These are phyloP conservation scores for Acridotheres tristis DNA, from an alignment of 2,797 vertebrate genomes.

Conservation along the genomic window DNA sequence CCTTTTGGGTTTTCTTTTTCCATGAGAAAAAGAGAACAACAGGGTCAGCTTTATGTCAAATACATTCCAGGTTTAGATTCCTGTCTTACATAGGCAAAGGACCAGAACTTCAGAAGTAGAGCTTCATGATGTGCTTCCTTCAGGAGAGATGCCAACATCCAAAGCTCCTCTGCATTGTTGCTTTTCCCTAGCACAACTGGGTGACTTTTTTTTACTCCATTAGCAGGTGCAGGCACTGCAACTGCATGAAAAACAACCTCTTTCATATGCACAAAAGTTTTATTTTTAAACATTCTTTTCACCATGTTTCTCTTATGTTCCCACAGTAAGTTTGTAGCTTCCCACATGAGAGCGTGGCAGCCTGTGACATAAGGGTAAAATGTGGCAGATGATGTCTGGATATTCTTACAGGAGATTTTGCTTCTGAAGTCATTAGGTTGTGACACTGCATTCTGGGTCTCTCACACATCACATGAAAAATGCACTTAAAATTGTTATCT, in stretches of 20 bases:
- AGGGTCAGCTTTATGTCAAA: background rate
- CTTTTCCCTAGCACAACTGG: background rate
- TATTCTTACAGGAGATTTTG: background rate
- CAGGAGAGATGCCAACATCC: background rate
- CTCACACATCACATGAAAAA: background rate
- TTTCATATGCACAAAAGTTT: background rate
- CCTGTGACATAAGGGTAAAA: background rate
- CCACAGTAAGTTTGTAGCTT: background rate
- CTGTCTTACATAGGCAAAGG: background rate
- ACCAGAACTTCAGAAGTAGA: background rate
- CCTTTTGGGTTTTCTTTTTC: accelerated
- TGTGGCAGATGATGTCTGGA: background rate
- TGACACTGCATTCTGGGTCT: background rate
- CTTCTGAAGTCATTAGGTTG: background rate
- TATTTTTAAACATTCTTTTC: background rate
- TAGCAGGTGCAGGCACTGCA: background rate
- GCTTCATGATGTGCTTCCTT: background rate
- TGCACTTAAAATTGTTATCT: background rate
- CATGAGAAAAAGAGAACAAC: background rate
- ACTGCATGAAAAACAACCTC: background rate
- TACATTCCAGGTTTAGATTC: background rate
- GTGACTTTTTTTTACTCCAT: background rate
- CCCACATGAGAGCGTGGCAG: background rate
- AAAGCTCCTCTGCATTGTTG: background rate
- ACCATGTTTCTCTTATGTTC: background rate